Evolutionary conservation across 2,113 vertebrate species (phyloP), one percentile per base, ranked within the genome.

Genomic region (Lycocorax pyrrhopterus): DNA sequence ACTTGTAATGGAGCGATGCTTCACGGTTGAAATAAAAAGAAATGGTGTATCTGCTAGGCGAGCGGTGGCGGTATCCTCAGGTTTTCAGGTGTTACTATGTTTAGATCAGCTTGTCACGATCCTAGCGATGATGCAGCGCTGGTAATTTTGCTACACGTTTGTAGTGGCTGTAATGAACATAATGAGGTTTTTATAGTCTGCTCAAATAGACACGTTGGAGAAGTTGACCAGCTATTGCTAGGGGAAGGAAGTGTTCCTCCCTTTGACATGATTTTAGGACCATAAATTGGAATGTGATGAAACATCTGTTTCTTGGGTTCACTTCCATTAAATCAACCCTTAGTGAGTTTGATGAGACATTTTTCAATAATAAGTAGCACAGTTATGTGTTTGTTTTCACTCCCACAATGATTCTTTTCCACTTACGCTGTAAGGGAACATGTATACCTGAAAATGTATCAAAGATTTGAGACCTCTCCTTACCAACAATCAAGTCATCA

Each of bases 1-100:
- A 0, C 60, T 32, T 6, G 0, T 3, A 17, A 43, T 8, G 75
- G 7, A 55, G 33, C 39, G 6, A 0, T 18, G 56, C 29, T 30
- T 11, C 7, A 1, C 2, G 73, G 20, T n/a, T 19, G 8, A 25
- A 44, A 20, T 32, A 6, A 12, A 46, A 33, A 27, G 21, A 26
- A 43, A 18, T 6, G 3, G 25, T 4, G 0, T 29, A 2, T n/a
- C 17, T 7, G 22, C 16, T 3, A 7, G 60, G 73, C n/a, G 3
- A 5, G 87, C 25, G 23, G 52, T 33, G 72, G 56, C 43, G 52
- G 16, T 11, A 1, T 16, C 39, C 71, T 35, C 39, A 1, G 1
- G 0, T n/a, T 6, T 37, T 15, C 47, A 47, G 89, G 71, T 52
- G 49, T 43, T 56, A 0, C 75, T 29, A 0, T 51, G 23, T 55